Percentiles rank a stretch among this genome's conserved stretches.
Conservation (phyloP, 2,797 vertebrate species). For the Xyrichtys novacula region DNA sequence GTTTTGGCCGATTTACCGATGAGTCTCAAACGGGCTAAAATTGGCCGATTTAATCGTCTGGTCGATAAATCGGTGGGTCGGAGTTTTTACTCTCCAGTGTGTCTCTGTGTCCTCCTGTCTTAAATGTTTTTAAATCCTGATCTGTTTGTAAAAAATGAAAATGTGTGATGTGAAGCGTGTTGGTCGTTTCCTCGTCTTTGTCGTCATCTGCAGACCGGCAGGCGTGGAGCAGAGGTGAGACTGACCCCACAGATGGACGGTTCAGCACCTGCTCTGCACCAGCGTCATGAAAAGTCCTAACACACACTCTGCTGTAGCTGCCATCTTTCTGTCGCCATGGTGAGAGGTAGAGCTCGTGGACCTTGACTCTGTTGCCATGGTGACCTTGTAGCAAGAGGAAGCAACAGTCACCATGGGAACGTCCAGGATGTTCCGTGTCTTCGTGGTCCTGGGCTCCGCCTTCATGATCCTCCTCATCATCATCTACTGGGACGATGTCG, state of each 20-base stretch:
- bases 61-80: no score
- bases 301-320: conserved; percentile 40
- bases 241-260: conserved; percentile 28
- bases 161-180: no score
- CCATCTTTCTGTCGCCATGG: conserved; percentile 53
- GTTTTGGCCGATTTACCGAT: no score
- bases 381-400: conserved; percentile 74
- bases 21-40: no score
- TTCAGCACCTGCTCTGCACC: conserved; percentile 50
- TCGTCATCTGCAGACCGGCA: conserved; percentile 43
- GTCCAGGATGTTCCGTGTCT: conserved; percentile 91
- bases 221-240: conserved; percentile 74
- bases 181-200: not conserved
- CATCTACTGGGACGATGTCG: conserved; percentile 96
- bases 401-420: conserved; percentile 89
- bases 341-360: conserved; percentile 56
- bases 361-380: conserved; percentile 76
- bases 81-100: no score
- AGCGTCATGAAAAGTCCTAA: conserved; percentile 50
- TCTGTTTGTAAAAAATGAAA: not conserved
- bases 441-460: conserved; percentile 90
- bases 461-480: conserved; percentile 97
- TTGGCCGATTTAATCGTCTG: no score
- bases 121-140: not conserved
- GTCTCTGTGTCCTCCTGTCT: no score